Evolutionary conservation across 2,797 vertebrate genomes (phyloP).

Genomic region (Staurois parvus): DNA sequence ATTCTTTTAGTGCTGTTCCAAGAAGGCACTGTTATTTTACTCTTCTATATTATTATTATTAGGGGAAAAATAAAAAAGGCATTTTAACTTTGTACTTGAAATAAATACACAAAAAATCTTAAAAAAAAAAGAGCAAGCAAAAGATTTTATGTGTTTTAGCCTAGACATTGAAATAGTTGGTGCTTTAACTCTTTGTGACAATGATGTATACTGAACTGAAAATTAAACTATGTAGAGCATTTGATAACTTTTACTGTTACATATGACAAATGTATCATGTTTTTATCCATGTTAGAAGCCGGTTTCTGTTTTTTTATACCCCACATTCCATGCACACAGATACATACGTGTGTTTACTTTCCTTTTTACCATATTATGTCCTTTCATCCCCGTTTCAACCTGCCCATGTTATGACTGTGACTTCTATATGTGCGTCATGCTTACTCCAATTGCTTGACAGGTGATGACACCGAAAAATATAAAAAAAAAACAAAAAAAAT

Average conservation of each 20-base stretch:
- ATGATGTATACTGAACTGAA: conserved; percentile 88
- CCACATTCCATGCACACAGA: conserved; percentile 89
- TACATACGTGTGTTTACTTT: conserved; percentile 1
- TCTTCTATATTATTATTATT: conserved; percentile 89
- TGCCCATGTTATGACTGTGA: conserved; percentile 16
- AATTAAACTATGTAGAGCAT: conserved; percentile 79
- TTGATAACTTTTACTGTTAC: conserved; percentile 88
- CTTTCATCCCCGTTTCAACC: neutral
- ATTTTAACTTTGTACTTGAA: conserved; percentile 99
- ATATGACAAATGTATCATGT: conserved; percentile 78
- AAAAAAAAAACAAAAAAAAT: neutral
- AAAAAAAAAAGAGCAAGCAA: conserved; percentile 89
- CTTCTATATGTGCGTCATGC: neutral
- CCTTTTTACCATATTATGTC: neutral
- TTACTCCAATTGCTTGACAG: conserved; percentile 66
- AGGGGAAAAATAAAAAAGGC: conserved; percentile 81
- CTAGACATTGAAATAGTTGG: conserved; percentile 98
- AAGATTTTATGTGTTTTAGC: conserved; percentile 98
- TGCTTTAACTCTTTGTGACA: conserved; percentile 95
- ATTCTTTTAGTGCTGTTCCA: conserved; percentile 90
- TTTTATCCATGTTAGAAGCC: conserved; percentile 74
- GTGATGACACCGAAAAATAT: conserved; percentile 56
- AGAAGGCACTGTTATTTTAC: conserved; percentile 95
- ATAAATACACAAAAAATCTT: conserved; percentile 84
- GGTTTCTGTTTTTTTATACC: conserved; percentile 72